Evolutionary conservation across 2,888 invertebrate species (phyloP).

Genomic region (Mythimna impura): DNA sequence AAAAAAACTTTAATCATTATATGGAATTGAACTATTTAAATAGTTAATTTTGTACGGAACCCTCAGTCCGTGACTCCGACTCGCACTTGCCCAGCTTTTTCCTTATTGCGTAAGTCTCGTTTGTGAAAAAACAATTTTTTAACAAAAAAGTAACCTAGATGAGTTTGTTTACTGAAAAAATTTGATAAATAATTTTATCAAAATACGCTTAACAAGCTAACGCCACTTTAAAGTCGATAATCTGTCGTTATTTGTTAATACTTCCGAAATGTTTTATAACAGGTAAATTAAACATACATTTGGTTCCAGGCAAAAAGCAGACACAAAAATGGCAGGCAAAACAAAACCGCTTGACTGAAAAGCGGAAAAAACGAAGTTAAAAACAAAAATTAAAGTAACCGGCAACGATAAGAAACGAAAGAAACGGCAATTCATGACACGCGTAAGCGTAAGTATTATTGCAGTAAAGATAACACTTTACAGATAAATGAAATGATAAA

Average conservation of each 20-base stretch:
- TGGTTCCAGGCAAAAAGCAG: not conserved
- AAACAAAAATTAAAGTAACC: not conserved
- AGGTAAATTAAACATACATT: not conserved
- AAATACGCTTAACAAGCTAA: not conserved
- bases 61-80: too few species aligned
- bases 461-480: slow-evolving; percentile 20
- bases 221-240: not conserved
- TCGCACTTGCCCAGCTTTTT: not conserved
- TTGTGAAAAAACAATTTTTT: not conserved
- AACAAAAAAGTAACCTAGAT: not conserved
- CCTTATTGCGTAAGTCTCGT: not conserved
- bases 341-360: not conserved
- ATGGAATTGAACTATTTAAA: too few species aligned
- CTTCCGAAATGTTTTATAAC: not conserved
- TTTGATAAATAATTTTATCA: not conserved
- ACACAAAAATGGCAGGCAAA: not conserved
- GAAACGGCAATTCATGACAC: slow-evolving; percentile 8
- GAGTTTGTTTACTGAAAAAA: slow-evolving; percentile 7
- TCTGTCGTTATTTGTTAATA: not conserved
- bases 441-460: slow-evolving; percentile 14
- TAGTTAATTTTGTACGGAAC: too few species aligned
- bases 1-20: too few species aligned
- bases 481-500: slow-evolving; percentile 19
- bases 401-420: slow-evolving; percentile 2
- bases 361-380: not conserved